Evolutionary conservation across 37 sponge, comb jelly and placozoan genomes (phyloP), one percentile per base, ranked within the genome.

Genomic region (Hexactinellida sp.): DNA sequence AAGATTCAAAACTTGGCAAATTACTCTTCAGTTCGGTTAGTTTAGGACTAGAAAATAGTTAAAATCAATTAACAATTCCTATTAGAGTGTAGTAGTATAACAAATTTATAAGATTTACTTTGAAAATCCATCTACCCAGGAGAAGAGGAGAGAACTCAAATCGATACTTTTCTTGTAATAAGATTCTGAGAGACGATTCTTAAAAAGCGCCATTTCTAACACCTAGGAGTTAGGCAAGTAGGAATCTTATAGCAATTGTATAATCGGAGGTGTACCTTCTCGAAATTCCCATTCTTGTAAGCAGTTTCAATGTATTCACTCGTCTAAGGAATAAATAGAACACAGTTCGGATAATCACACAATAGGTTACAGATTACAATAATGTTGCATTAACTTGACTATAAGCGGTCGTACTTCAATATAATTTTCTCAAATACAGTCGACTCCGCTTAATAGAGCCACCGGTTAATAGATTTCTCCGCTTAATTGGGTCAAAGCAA

Each of bases 231-330:
- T n/a, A 10, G 5, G 30, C 25, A 63, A 63, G 28, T 47, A 16
- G 16, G 16, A 47, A 47, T n/a, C 9, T 47, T 47, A 9, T 16
- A 16, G 13, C 13, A 47, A 47, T 47, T 19, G 16, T 47, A 47
- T 47, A 47, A 21, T 21, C 3, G 13, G 30, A n/a, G 76, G 3
- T n/a, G 3, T 25, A 95, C 93, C 88, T 88, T 93, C 1, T 85
- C 84, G 55, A 95, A 95, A 5, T 85, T 86, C 25, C 93, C 95
- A 85, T 92, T 95, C 83, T 90, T 92, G 88, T 93, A 95, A 1
- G 90, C 89, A 28, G 88, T 89, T 32, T 91, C 88, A 38, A 95
- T 83, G 55, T 90, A 93, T 84, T 95, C 95, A 13, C 90, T 82
- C 54, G 88, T 88, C 95, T 95, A 55, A 13, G 30, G 30, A 63